Percentiles rank a stretch among this genome's conserved stretches.
Evolutionary conservation across 1,140 invertebrate genomes (phyloP).

Genomic region (Bradysia coprophila): DNA sequence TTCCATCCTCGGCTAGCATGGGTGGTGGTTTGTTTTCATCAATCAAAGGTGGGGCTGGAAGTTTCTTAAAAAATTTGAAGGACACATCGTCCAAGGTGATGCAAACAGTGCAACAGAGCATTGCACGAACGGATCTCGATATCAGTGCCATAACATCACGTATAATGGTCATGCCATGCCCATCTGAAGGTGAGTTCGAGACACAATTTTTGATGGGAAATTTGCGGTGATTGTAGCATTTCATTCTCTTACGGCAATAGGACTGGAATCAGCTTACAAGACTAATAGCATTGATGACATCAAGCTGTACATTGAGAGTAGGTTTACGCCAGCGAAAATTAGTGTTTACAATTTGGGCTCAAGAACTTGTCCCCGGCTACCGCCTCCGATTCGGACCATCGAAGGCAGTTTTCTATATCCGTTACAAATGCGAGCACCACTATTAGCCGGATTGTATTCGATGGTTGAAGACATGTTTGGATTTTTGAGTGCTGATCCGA

Average conservation of each 20-base stretch:
- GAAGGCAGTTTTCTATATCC: slow-evolving; percentile 40
- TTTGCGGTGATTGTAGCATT: too few relatives aligned
- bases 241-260: too few relatives aligned
- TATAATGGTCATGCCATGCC: slow-evolving; percentile 81
- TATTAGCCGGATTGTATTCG: slow-evolving; percentile 58
- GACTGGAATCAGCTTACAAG: slow-evolving; percentile 80
- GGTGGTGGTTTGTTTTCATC: slow-evolving; percentile 56
- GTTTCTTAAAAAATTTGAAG: slow-evolving; percentile 82
- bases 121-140: slow-evolving; percentile 73
- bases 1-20: not conserved
- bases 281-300: slow-evolving; percentile 91
- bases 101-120: slow-evolving; percentile 85
- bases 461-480: slow-evolving; percentile 75
- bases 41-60: slow-evolving; percentile 64
- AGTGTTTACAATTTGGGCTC: slow-evolving; percentile 55
- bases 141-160: slow-evolving; percentile 81
- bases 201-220: too few relatives aligned
- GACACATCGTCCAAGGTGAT: slow-evolving; percentile 93
- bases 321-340: slow-evolving; percentile 56
- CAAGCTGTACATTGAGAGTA: slow-evolving; percentile 44
- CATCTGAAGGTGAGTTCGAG: too few relatives aligned
- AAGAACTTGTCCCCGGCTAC: slow-evolving; percentile 38
- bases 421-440: slow-evolving; percentile 45
- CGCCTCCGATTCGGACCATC: slow-evolving; percentile 34
- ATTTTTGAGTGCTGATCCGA: slow-evolving; percentile 61